Evolutionary conservation across 2,113 vertebrate species (phyloP).

Genomic region (Pandion haliaetus): DNA sequence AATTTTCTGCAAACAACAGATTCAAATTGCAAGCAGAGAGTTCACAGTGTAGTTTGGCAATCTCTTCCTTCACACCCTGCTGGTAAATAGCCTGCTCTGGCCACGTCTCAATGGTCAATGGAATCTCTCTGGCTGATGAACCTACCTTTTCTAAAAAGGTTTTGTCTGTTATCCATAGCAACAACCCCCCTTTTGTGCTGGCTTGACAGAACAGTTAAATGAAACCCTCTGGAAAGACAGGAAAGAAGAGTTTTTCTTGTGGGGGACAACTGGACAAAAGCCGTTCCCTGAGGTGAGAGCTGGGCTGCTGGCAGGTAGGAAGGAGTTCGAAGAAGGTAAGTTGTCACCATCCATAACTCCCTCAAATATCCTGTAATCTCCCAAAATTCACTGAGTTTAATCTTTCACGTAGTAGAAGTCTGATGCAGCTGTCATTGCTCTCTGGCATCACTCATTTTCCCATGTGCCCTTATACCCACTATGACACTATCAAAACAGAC

Average conservation of each 20-base stretch:
- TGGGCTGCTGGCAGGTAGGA: background rate
- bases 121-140: background rate
- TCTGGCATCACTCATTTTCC: background rate
- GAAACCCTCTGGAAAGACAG: background rate
- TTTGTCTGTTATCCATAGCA: background rate
- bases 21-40: background rate
- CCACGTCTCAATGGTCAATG: background rate
- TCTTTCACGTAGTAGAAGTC: fast-evolving
- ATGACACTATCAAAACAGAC: background rate
- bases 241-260: background rate
- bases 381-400: background rate
- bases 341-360: background rate
- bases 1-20: background rate
- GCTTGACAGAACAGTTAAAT: background rate
- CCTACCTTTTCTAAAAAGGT: background rate
- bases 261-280: background rate
- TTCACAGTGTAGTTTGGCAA: background rate
- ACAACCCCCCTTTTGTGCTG: background rate
- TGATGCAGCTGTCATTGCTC: background rate
- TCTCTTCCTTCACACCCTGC: background rate
- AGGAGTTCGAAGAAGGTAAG: background rate
- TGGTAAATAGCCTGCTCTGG: background rate
- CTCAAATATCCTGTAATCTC: background rate
- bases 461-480: background rate
- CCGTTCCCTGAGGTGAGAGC: background rate